Base-by-base conservation (phyloP, 23 tunicate species). In the Phallusia fumigata region DNA sequence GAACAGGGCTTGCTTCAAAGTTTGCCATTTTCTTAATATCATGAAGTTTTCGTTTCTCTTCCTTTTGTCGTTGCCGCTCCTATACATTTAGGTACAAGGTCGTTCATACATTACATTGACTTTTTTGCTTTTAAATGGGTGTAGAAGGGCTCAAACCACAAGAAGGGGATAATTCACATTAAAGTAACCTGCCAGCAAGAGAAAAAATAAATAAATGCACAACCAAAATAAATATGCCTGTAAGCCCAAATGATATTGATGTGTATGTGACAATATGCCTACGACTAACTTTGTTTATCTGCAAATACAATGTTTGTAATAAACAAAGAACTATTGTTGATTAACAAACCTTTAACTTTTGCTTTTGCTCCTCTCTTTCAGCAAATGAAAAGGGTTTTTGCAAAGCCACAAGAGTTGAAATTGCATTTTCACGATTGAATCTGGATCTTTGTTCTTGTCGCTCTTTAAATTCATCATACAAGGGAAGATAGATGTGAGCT, bases 301-400 rank as follows among this genome's bases (percentile, higher is more conserved):
- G n/a, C 5, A 40, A 40, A 3, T 40, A 40, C 5, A 3, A 40
- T 10, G 10, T 40, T 40, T 40, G 5, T 40, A 40, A 40, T 10
- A 40, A 40, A 40, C n/a, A n/a, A 40, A 40, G 10, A 40, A 40
- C 47, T 40, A 3, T 40, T 40, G 47, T 40, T 40, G 47, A 40
- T 10, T 58, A 51, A 8, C 80, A 30, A 33, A 90, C 95, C 76
- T 86, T 91, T 30, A 73, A 34, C 24, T 52, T 79, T 44, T 21
- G 32, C 58, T 78, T 87, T 31, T 19, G 35, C 33, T 69, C 82
- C 30, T 92, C 97, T 72, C 97, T 36, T 65, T 88, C 89, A 31
- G 79, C 89, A 52, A 92, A 92, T 2, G 97, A 87, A 53, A 92
- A 92, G 8, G 97, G 97, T 65, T 84, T 84, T 40, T 89, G 87